Evolutionary conservation across 1,140 invertebrate genomes (phyloP).

Genomic region (Sitodiplosis mosellana): DNA sequence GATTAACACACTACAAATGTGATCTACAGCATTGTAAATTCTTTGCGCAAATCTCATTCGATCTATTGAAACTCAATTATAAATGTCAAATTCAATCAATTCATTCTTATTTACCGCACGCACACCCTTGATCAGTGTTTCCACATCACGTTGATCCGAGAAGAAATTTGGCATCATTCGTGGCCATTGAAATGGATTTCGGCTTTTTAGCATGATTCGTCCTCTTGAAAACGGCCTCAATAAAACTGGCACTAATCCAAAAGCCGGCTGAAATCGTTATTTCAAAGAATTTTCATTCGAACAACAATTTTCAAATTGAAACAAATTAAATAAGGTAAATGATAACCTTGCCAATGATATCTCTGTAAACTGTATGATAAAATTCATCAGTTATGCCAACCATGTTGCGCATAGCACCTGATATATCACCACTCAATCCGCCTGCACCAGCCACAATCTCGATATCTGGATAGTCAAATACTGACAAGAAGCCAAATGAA

Average conservation of each 20-base stretch:
- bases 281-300: background rate
- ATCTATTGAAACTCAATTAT: background rate
- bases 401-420: constrained; percentile 42
- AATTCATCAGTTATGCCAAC: constrained; percentile 42
- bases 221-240: constrained; percentile 58
- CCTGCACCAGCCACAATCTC: constrained; percentile 58
- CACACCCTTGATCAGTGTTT: constrained; percentile 49
- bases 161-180: constrained; percentile 64
- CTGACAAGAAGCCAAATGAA: background rate
- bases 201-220: constrained; percentile 38
- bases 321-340: too few species aligned
- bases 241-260: constrained; percentile 47
- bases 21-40: background rate
- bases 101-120: constrained; percentile 33
- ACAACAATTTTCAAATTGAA: background rate
- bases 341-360: constrained; percentile 17
- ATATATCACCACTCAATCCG: constrained; percentile 46
- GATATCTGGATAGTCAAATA: constrained; percentile 43
- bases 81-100: constrained; percentile 3
- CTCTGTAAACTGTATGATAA: constrained; percentile 35
- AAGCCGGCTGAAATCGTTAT: constrained; percentile 27
- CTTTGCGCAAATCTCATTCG: too few species aligned
- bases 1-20: constrained; percentile 7
- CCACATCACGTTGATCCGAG: constrained; percentile 40
- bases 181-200: constrained; percentile 53